phyloP scores from a whole-genome alignment of 1,140 invertebrate species.

The Epicauta chinensis region DNA sequence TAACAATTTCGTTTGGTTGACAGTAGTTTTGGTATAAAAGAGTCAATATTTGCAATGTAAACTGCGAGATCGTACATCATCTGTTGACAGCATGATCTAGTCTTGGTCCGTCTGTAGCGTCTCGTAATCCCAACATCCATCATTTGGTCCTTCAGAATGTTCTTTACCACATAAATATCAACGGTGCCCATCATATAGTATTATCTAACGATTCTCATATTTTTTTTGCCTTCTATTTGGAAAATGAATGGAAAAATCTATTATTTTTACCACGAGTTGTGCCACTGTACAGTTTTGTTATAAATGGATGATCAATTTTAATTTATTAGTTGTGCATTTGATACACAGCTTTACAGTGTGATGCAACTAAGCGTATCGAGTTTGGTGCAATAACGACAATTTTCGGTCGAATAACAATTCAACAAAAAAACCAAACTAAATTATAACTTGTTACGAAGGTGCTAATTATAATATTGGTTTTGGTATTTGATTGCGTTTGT shows the following conservation, averaged over 20 bases:
- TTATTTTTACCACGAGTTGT: slow-evolving; percentile 29
- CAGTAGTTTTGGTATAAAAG: no score
- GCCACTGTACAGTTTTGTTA: slow-evolving; percentile 17
- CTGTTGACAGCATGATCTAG: slow-evolving; percentile 38
- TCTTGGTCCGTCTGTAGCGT: slow-evolving; percentile 38
- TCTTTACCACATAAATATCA: neutral
- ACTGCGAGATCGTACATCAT: slow-evolving; percentile 38
- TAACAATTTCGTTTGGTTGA: no score
- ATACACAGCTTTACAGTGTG: neutral
- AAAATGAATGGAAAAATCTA: no score
- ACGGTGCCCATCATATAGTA: no score
- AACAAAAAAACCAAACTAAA: no score
- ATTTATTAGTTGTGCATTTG: slow-evolving; percentile 15
- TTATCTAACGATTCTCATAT: no score
- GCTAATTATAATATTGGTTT: no score
- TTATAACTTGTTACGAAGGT: no score
- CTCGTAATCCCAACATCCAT: slow-evolving; percentile 40
- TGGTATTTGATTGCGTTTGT: no score
- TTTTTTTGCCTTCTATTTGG: slow-evolving; percentile 22
- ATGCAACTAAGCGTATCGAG: no score
- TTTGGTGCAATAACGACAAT: no score
- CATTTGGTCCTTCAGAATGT: slow-evolving; percentile 24
- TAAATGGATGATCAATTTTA: slow-evolving; percentile 21
- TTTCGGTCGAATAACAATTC: no score
- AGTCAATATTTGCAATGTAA: slow-evolving; percentile 36